Percentiles rank a stretch among this genome's conserved stretches.
Conservation (phyloP, 2,888 invertebrate genomes). For the Lasioglossum zephyrum region DNA sequence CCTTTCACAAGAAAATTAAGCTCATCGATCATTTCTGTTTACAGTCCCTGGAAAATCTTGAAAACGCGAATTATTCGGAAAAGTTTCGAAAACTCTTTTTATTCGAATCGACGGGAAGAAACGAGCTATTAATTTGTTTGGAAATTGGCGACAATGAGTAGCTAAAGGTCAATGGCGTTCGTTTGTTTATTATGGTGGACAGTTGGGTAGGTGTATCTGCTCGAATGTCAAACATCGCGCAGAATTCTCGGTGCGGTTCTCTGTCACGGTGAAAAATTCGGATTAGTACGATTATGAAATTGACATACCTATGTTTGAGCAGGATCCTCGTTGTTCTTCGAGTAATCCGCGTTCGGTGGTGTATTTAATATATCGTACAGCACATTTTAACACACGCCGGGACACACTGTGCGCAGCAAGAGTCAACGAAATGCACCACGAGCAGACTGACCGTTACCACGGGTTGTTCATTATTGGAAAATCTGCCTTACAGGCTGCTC, state of each 20-base stretch:
- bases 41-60: not conserved
- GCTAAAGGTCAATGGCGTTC: constrained; percentile 72
- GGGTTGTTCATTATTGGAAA: constrained; percentile 75
- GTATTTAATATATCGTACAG: constrained; percentile 55
- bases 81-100: not conserved
- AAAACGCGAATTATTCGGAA: not conserved
- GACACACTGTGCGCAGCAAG: constrained; percentile 69
- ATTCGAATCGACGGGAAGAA: not conserved
- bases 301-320: constrained; percentile 53
- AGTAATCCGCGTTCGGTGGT: constrained; percentile 68
- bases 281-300: constrained; percentile 9
- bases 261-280: constrained; percentile 36
- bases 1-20: not conserved
- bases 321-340: constrained; percentile 52
- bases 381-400: constrained; percentile 71
- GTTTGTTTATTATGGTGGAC: constrained; percentile 74
- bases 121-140: not conserved
- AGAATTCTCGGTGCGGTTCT: constrained; percentile 36
- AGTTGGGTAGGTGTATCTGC: constrained; percentile 61
- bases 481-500: constrained; percentile 73
- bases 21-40: constrained; percentile 31
- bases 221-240: constrained; percentile 62
- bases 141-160: constrained; percentile 45
- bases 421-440: constrained; percentile 71
- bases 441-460: constrained; percentile 74